Evolutionary conservation across 1,140 invertebrate genomes (phyloP), one percentile per base, ranked within the genome.

Genomic region (Apis mellifera): DNA sequence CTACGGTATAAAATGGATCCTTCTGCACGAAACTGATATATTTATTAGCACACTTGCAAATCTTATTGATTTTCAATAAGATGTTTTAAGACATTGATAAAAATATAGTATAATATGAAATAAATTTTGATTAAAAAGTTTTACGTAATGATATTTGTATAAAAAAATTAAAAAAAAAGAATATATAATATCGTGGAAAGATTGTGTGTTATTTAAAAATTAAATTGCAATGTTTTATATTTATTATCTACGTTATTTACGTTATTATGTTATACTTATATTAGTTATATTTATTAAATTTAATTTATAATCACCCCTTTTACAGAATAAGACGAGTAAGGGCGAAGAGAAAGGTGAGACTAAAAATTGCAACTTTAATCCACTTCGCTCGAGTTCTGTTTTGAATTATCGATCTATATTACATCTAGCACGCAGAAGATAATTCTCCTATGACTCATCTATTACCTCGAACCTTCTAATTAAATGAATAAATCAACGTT

Each of bases 381-480:
- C 21, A 19, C 23, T 55, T 23, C 19, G 48, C n/a, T 52, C 68
- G 59, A 59, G 60, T 15, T 78, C 32, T 52, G 66, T 77, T 83
- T 78, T 66, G 59, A 72, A 78, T 83, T 83, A 84, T 84, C 74
- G 83, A 84, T 78, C 69, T 72, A 72, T 26, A 26, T 52, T 72
- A 60, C 42, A 50, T 17, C 19, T 48, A 71, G 23, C 32, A 55
- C 54, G 26, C 54, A 23, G 23, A 72, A 72, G 52, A 83, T 55
- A 77, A 76, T 71, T 72, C 17, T 59, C 23, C 55, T 52, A 62
- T 75, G 71, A 75, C 23, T 84, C 64, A 81, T 12, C 15, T 62
- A n/a, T 64, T 23, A 23, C 26, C 19, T 52, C 4, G 26, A 55
- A 48, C 21, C 13, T 42, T 68, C 26, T 55, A 77, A 77, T 68